Evolutionary conservation across 2,113 vertebrate species (phyloP).

Genomic region (Oryzias melastigma): DNA sequence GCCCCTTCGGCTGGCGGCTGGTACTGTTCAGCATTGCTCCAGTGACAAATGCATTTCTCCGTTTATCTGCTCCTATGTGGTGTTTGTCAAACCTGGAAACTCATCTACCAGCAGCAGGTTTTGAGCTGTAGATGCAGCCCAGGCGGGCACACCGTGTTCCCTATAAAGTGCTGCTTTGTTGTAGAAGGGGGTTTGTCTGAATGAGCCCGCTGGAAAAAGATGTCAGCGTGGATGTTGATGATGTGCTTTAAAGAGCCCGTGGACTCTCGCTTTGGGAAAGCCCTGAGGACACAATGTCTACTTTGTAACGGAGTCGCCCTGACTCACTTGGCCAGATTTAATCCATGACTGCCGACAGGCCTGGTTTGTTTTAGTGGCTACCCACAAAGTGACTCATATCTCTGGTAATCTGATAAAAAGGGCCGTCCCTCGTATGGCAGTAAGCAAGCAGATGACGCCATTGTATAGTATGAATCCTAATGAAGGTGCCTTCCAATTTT

Average conservation of each 20-base stretch:
- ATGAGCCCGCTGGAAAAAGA: slow-evolving; percentile 44
- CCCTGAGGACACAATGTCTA: slow-evolving; percentile 49
- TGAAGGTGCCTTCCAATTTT: slow-evolving; percentile 1
- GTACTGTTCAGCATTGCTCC: slow-evolving; percentile 62
- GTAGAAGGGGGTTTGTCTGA: slow-evolving; percentile 42
- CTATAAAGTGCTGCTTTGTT: slow-evolving; percentile 29
- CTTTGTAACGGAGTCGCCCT: slow-evolving; percentile 27
- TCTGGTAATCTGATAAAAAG: slow-evolving; percentile 41
- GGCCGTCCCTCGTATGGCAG: slow-evolving; percentile 24
- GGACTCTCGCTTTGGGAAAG: slow-evolving; percentile 34
- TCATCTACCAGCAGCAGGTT: slow-evolving; percentile 12
- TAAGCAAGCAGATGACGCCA: slow-evolving; percentile 14
- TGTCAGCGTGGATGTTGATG: slow-evolving; percentile 27
- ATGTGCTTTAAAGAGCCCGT: slow-evolving; percentile 44
- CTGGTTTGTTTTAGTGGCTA: slow-evolving; percentile 55
- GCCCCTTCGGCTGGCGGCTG: slow-evolving; percentile 50
- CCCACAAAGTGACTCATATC: slow-evolving; percentile 46
- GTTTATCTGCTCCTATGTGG: slow-evolving; percentile 38
- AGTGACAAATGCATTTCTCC: slow-evolving; percentile 38
- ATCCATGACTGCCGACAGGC: slow-evolving; percentile 40
- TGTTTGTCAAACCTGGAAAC: slow-evolving; percentile 23
- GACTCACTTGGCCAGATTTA: slow-evolving; percentile 47
- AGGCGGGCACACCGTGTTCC: slow-evolving; percentile 2
- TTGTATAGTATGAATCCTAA: slow-evolving; percentile 24
- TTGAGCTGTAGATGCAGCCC: slow-evolving; percentile 16